Conservation (phyloP, 2,888 invertebrate genomes). For the Eristalis intricaria region DNA sequence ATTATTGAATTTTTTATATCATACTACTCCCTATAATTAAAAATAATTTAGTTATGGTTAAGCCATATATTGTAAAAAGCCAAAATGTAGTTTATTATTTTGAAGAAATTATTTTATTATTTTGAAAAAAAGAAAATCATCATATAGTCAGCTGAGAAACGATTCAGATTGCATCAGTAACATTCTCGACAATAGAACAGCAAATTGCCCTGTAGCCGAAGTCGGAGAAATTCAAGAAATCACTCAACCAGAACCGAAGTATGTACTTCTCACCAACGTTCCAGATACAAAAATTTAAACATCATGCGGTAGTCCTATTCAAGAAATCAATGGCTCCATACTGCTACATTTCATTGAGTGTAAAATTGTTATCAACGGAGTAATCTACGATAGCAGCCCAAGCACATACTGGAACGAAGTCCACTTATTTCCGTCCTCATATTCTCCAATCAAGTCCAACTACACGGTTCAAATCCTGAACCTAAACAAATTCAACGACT, state of each 20-base stretch:
- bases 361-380: not conserved
- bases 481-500: not conserved
- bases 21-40: constrained; percentile 45
- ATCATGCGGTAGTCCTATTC: not conserved
- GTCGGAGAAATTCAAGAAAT: constrained; percentile 12
- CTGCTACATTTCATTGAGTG: not conserved
- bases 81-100: constrained; percentile 35
- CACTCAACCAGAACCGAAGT: not conserved
- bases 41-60: not conserved
- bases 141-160: not conserved
- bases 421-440: not conserved
- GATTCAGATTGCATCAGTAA: not conserved
- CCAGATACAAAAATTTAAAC: not conserved
- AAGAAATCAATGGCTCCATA: not conserved
- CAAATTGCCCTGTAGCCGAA: constrained; percentile 6
- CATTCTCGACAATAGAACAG: constrained; percentile 4
- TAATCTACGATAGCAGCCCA: not conserved
- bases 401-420: not conserved
- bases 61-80: not conserved
- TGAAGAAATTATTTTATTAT: constrained; percentile 9
- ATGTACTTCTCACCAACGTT: not conserved
- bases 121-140: constrained; percentile 21
- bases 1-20: constrained; percentile 21
- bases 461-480: not conserved
- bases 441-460: not conserved